Conservation (phyloP, 1,140 invertebrate species). For the Formica selysi region DNA sequence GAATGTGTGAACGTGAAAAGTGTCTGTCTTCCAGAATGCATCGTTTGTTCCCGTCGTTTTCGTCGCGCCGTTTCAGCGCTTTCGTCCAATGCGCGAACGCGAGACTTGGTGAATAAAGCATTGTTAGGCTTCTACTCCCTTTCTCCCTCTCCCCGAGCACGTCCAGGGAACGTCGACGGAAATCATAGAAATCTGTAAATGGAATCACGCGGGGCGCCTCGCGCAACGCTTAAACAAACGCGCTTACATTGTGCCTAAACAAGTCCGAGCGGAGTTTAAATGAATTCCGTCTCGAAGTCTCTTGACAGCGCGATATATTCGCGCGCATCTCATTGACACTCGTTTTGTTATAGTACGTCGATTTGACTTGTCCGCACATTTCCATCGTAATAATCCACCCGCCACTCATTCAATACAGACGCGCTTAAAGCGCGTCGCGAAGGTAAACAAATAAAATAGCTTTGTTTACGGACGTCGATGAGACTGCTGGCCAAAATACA, state of each 20-base stretch:
- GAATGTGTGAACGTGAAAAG: constrained; percentile 58
- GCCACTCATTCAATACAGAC: background rate
- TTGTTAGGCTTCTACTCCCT: constrained; percentile 16
- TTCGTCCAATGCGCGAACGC: constrained; percentile 29
- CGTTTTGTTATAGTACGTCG: constrained; percentile 55
- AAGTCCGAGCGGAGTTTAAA: constrained; percentile 62
- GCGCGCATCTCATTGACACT: constrained; percentile 32
- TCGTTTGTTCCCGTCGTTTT: constrained; percentile 49
- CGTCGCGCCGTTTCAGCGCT: constrained; percentile 48
- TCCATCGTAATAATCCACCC: constrained; percentile 67
- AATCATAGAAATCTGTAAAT: constrained; percentile 57
- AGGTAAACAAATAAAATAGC: background rate
- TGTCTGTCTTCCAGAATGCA: constrained; percentile 54
- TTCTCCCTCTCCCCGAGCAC: background rate
- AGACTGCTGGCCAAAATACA: constrained; percentile 11
- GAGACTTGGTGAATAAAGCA: constrained; percentile 55
- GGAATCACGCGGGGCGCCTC: constrained; percentile 34
- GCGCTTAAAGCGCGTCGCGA: constrained; percentile 14
- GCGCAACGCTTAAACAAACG: constrained; percentile 55
- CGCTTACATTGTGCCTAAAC: constrained; percentile 53
- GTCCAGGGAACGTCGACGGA: constrained; percentile 23
- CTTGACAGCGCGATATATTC: constrained; percentile 63
- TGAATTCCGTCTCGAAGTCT: constrained; percentile 44
- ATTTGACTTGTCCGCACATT: constrained; percentile 47
- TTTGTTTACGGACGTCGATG: background rate